Evolutionary conservation across 2,888 invertebrate species (phyloP), one percentile per base, ranked within the genome.

Genomic region (Pristionchus maxplancki): DNA sequence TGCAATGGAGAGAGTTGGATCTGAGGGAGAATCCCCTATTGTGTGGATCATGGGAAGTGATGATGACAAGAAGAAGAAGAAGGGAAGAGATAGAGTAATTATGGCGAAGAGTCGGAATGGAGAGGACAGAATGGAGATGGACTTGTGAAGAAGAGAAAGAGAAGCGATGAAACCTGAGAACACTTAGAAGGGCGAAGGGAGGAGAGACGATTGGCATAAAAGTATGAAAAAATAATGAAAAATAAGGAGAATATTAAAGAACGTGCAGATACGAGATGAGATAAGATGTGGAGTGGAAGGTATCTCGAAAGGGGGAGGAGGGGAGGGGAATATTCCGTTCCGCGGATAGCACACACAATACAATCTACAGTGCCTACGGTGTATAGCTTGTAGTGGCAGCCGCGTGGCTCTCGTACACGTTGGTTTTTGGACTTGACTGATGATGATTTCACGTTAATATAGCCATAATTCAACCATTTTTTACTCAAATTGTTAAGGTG

Each of bases 41-140:
- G 24, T 71, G 24, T 71, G 71, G 71, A 71, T 71, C 71, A 71
- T 11, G 28, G 67, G 31, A 34, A 34, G 44, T 78, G 78, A 78
- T 40, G 78, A 78, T 48, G 78, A 44, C 78, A 37, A 71, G 20
- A 20, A 44, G 44, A 44, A 9, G 31, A 20, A 67, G 34, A 67
- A 34, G 67, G 34, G 31, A 9, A 20, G 67, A n/a, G 9, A 20
- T 37, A 37, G 37, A 71, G 15, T 71, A 71, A 37, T 37, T 71
- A 71, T 71, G 71, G 71, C 15, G 34, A n/a, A 5, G 37, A 71
- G 34, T 24, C 37, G 8, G 71, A 20, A 71, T 71, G 71, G 31
- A 34, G 71, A 13, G 31, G 64, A 64, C 64, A 64, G 64, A 31
- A 34, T 64, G 40, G 71, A 74, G 44, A 78, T 78, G 78, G 78